A percentile compares a stretch with the other conserved stretches of the same genome.
Conservation (phyloP, 30 jellyfish, hydroid and myxozoan species). For the Hydractinia echinata region DNA sequence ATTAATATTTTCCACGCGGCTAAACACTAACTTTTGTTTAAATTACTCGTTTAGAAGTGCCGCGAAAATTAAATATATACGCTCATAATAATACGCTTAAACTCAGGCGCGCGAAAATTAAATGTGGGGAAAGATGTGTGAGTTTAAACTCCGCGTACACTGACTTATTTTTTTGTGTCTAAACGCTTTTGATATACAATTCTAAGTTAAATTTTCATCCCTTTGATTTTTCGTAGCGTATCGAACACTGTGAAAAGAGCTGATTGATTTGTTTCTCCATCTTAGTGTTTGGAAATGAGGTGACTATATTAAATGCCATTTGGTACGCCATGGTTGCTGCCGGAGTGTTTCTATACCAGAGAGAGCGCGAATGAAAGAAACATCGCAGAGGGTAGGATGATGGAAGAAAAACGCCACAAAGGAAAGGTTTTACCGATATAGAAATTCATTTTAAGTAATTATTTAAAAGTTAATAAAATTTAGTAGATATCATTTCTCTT, state of each 20-base stretch:
- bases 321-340: conserved; percentile 80
- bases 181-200: neutral
- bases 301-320: conserved; percentile 68
- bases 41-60: too few species aligned
- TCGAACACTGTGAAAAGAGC: conserved; percentile 97
- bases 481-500: too few species aligned
- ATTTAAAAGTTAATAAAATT: too few species aligned
- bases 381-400: conserved; percentile 21
- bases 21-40: too few species aligned
- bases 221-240: conserved; percentile 44
- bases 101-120: too few species aligned
- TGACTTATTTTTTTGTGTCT: neutral
- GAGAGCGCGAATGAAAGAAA: conserved; percentile 85
- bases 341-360: conserved; percentile 82
- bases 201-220: neutral
- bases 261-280: conserved; percentile 85
- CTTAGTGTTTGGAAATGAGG: conserved; percentile 77
- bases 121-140: too few species aligned
- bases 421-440: too few species aligned
- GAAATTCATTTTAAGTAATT: too few species aligned
- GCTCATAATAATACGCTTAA: too few species aligned
- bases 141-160: too few species aligned
- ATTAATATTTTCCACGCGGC: too few species aligned
- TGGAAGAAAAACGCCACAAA: neutral
- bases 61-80: too few species aligned